These are phyloP conservation scores for Malurus alboscapulatus DNA, from an alignment of 2,113 vertebrate species.

Conservation along the genomic window DNA sequence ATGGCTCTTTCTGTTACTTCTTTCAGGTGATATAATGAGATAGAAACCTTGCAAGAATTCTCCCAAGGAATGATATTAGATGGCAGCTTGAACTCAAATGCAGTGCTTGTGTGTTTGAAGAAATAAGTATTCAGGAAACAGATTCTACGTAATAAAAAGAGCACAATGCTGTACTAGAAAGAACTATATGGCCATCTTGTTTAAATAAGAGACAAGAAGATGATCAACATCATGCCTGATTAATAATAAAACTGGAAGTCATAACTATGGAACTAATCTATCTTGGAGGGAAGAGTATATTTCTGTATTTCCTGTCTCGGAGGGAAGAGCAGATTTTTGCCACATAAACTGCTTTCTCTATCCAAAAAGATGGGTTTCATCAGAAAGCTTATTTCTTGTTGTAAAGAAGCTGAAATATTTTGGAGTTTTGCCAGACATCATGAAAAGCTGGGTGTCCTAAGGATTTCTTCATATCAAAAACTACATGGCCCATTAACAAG, in stretches of 20 bases:
- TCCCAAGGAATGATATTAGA: background rate
- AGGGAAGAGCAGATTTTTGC: constrained; percentile 54
- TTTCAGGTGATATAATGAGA: background rate
- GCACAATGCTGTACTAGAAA: background rate
- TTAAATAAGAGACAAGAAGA: constrained; percentile 55
- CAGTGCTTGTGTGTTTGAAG: background rate
- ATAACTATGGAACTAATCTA: constrained; percentile 57
- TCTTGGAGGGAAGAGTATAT: constrained; percentile 50
- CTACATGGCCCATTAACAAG: background rate
- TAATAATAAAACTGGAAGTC: constrained; percentile 63
- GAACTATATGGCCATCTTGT: constrained; percentile 33
- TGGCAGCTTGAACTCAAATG: background rate
- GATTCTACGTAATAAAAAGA: background rate
- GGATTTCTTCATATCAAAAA: constrained; percentile 13
- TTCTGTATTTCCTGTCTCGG: constrained; percentile 59
- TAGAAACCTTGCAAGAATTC: background rate
- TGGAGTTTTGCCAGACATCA: constrained; percentile 36
- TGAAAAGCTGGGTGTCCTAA: constrained; percentile 29
- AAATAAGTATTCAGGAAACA: constrained; percentile 9
- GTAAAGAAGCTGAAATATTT: constrained; percentile 41
- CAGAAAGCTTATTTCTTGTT: constrained; percentile 49
- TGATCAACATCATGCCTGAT: constrained; percentile 50
- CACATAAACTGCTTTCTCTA: constrained; percentile 8
- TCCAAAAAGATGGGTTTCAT: constrained; percentile 65
- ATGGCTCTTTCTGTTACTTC: background rate